phyloP scores from a whole-genome alignment of 2,113 vertebrate species.

The Callochromis pleurospilus region DNA sequence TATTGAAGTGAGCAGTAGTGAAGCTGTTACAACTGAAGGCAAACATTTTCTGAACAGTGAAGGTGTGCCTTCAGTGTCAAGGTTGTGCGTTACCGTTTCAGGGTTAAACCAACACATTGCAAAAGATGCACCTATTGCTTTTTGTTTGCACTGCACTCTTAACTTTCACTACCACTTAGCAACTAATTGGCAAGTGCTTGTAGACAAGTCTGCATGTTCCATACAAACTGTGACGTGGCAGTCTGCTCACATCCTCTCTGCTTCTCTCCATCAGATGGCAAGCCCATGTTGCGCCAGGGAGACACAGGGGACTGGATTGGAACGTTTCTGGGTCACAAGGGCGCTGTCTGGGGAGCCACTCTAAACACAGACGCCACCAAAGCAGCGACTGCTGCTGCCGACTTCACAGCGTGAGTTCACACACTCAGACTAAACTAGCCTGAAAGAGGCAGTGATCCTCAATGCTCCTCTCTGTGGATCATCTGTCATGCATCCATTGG shows the following conservation, averaged over 20 bases:
- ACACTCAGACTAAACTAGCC: neutral
- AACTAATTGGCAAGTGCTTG: neutral
- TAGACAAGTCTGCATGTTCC: neutral
- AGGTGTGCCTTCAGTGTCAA: neutral
- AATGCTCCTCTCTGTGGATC: neutral
- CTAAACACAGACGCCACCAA: constrained; percentile 94
- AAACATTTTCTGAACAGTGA: neutral
- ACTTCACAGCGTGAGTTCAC: constrained; percentile 93
- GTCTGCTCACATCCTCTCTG: neutral
- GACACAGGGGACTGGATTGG: constrained; percentile 99
- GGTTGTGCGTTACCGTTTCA: neutral
- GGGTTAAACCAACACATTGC: neutral
- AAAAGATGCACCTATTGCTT: neutral
- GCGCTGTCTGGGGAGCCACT: constrained; percentile 97
- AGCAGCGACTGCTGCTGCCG: constrained; percentile 94
- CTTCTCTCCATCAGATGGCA: constrained; percentile 78
- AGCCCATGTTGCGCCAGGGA: constrained; percentile 97
- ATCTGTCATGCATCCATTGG: neutral
- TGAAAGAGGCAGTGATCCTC: neutral
- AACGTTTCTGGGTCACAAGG: constrained; percentile 97
- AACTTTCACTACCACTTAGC: neutral
- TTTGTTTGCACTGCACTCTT: neutral
- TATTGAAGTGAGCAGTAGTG: neutral
- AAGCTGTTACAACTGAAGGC: neutral
- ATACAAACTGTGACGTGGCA: neutral